Conservation (phyloP, 2,113 vertebrate genomes). For the Numida meleagris region DNA sequence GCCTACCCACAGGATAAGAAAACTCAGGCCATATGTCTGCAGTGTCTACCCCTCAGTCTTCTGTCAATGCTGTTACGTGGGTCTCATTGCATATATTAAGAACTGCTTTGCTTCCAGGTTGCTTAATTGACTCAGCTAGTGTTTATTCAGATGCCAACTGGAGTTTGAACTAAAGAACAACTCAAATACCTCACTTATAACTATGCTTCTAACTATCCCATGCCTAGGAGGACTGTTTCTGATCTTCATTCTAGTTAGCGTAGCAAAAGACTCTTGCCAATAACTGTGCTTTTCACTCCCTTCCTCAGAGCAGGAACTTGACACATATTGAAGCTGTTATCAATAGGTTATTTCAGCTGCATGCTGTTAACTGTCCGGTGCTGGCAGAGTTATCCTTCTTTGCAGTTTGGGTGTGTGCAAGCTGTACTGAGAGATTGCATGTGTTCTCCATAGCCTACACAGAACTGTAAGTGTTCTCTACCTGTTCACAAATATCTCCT, state of each 20-base stretch:
- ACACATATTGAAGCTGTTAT: constrained; percentile 32
- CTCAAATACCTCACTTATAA: background rate
- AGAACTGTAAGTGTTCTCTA: background rate
- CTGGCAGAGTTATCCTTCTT: background rate
- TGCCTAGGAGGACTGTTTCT: background rate
- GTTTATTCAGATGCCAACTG: background rate
- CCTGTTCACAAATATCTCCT: background rate
- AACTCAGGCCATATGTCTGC: background rate
- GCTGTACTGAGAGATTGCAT: background rate
- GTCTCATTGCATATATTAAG: background rate
- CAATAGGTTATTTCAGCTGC: constrained; percentile 45
- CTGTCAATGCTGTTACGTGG: background rate
- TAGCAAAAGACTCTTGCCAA: background rate
- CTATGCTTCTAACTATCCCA: background rate
- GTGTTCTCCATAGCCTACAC: background rate
- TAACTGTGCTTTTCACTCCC: background rate
- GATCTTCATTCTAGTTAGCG: background rate
- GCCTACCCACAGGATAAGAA: background rate
- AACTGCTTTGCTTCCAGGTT: background rate
- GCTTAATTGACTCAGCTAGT: background rate
- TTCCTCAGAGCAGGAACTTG: background rate
- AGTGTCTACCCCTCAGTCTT: background rate
- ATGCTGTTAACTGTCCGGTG: constrained; percentile 10
- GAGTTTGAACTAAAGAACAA: background rate
- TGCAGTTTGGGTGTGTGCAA: background rate